A percentile compares a stretch with the other conserved stretches of the same genome.
These are phyloP conservation scores for Nycticorax nycticorax DNA, from an alignment of 2,113 vertebrate genomes.

Conservation along the genomic window DNA sequence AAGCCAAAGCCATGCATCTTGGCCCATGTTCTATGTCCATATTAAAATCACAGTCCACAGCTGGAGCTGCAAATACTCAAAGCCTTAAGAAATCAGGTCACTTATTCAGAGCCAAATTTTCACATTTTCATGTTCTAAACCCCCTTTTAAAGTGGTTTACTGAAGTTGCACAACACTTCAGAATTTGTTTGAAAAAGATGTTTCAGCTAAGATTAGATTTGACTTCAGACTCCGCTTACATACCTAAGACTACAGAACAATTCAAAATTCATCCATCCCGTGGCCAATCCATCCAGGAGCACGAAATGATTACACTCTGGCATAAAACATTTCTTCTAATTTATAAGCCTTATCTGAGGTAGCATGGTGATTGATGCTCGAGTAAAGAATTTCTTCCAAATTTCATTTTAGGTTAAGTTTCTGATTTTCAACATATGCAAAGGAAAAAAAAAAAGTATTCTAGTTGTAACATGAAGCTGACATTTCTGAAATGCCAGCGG, in stretches of 20 bases:
- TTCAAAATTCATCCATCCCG: neutral
- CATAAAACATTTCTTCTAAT: neutral
- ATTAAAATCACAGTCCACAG: neutral
- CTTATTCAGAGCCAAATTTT: neutral
- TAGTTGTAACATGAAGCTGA: neutral
- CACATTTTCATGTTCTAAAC: neutral
- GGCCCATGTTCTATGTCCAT: neutral
- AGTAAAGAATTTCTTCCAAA: neutral
- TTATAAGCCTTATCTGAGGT: neutral
- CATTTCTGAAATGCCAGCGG: neutral
- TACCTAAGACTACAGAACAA: neutral
- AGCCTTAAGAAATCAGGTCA: neutral
- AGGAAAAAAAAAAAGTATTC: neutral
- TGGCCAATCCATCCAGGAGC: rapidly evolving
- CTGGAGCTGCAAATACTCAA: neutral
- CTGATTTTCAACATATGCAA: neutral
- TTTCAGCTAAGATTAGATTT: neutral
- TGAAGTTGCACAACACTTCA: neutral
- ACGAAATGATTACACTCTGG: neutral
- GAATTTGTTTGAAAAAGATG: neutral
- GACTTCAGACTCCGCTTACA: neutral
- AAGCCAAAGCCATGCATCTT: neutral
- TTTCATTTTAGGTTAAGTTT: neutral
- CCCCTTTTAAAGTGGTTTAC: neutral
- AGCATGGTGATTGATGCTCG: neutral